Evolutionary conservation across 2,113 vertebrate species (phyloP).

Genomic region (Erinaceus europaeus): DNA sequence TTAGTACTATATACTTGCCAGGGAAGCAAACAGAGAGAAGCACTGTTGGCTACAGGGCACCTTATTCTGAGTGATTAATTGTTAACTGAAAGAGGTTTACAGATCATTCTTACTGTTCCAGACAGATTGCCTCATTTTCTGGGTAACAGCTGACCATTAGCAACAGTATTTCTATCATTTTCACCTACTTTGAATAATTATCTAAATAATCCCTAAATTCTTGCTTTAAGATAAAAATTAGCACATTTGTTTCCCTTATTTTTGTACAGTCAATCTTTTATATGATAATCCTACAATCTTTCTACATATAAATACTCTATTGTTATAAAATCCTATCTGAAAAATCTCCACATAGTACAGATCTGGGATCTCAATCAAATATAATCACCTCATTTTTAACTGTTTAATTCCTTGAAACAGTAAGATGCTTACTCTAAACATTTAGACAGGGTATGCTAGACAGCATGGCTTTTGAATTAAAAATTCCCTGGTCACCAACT

Average conservation of each 20-base stretch:
- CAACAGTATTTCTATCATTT: neutral
- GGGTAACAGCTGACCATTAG: neutral
- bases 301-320: neutral
- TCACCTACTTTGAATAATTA: neutral
- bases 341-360: neutral
- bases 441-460: neutral
- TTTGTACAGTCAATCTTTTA: neutral
- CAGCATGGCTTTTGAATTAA: neutral
- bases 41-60: conserved; percentile 42
- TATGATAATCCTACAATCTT: neutral
- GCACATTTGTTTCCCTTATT: conserved; percentile 16
- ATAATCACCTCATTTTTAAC: neutral
- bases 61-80: conserved; percentile 14
- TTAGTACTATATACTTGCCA: neutral
- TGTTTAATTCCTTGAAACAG: neutral
- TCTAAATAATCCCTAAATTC: neutral
- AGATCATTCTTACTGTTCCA: neutral
- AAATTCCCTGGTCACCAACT: neutral
- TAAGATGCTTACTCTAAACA: neutral
- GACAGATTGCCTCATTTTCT: neutral
- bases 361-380: neutral
- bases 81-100: neutral
- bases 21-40: conserved; percentile 38
- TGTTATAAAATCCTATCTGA: neutral
- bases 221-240: conserved; percentile 18